phyloP scores from a whole-genome alignment of 2,888 invertebrate genomes.

The Macrophya alboannulata region DNA sequence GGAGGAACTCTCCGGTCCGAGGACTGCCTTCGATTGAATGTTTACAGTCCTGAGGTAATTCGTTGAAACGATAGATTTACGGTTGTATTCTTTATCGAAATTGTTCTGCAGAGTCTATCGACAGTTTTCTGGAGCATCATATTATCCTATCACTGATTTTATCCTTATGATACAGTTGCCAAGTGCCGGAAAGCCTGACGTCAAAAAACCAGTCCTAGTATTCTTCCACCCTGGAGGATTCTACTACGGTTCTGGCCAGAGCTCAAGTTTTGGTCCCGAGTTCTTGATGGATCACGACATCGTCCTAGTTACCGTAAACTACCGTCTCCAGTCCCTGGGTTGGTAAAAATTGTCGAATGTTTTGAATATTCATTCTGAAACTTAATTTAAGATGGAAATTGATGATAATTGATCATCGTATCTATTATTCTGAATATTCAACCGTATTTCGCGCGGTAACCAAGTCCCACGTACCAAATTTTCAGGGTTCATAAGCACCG shows the following conservation, averaged over 20 bases:
- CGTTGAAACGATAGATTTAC: background rate
- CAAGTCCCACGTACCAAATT: background rate
- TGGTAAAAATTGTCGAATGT: slow-evolving; percentile 53
- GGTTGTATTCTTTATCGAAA: background rate
- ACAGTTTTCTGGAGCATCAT: background rate
- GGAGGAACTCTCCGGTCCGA: slow-evolving; percentile 80
- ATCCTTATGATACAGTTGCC: background rate
- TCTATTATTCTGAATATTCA: background rate
- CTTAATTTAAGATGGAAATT: background rate
- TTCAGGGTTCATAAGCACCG: slow-evolving; percentile 85
- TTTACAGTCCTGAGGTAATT: slow-evolving; percentile 82
- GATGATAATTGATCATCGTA: background rate
- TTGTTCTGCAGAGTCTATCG: background rate
- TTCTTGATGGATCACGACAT: slow-evolving; percentile 73
- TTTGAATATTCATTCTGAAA: background rate
- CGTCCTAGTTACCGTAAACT: slow-evolving; percentile 75
- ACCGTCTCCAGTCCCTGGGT: slow-evolving; percentile 75
- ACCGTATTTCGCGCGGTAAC: background rate
- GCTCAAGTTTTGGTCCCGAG: slow-evolving; percentile 76
- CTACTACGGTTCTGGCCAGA: slow-evolving; percentile 84
- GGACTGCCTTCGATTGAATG: slow-evolving; percentile 85
- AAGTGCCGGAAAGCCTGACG: background rate
- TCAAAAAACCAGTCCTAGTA: slow-evolving; percentile 83
- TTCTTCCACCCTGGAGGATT: slow-evolving; percentile 87
- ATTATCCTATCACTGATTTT: background rate